Conservation (phyloP, 2,888 invertebrate genomes). For the Drosophila lutescens region DNA sequence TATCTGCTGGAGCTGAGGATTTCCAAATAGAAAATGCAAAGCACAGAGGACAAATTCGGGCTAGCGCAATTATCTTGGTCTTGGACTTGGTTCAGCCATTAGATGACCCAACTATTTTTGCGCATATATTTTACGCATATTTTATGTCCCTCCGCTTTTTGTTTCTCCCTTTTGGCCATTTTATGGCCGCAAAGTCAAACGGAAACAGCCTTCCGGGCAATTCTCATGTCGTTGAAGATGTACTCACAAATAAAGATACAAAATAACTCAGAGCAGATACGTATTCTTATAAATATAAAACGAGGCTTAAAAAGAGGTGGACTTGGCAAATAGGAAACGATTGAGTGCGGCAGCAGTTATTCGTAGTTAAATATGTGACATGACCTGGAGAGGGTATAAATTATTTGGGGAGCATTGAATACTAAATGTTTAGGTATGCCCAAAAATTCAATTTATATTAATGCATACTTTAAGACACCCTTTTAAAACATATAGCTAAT, state of each 20-base stretch:
- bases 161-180: conserved; percentile 26
- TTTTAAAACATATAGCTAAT: conserved; percentile 4
- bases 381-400: neutral
- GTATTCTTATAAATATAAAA: conserved; percentile 21
- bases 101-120: conserved; percentile 73
- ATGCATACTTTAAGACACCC: neutral
- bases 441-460: neutral
- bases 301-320: conserved; percentile 24
- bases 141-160: conserved; percentile 59
- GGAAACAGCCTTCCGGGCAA: conserved; percentile 23
- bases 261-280: conserved; percentile 19
- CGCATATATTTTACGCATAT: conserved; percentile 70
- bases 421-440: neutral
- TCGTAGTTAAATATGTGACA: conserved; percentile 9
- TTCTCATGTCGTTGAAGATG: conserved; percentile 36
- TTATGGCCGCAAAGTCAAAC: conserved; percentile 49
- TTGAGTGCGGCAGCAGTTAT: conserved; percentile 21
- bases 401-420: neutral
- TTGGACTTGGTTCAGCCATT: conserved; percentile 78
- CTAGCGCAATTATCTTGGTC: conserved; percentile 72
- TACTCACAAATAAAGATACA: conserved; percentile 44
- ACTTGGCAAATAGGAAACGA: conserved; percentile 14
- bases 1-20: conserved; percentile 50
- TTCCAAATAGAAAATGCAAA: conserved; percentile 55
- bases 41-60: conserved; percentile 60